These are phyloP conservation scores for Cheilosia grossa DNA, from an alignment of 2,888 invertebrate species.

Conservation along the genomic window DNA sequence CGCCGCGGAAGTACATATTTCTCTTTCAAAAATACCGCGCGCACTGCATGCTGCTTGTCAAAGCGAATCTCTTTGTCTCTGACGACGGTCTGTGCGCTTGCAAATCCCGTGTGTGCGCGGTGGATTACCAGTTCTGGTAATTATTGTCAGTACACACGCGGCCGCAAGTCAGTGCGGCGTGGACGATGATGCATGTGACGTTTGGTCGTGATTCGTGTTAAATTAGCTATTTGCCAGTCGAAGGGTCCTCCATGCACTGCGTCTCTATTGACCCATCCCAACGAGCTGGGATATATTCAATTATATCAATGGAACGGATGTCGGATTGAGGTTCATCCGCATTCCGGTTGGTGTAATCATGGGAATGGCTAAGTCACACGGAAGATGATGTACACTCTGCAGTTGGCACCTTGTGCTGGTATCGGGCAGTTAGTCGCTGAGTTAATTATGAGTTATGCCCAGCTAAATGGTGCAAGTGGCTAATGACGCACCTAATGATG, in stretches of 20 bases:
- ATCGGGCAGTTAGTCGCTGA: conserved; percentile 29
- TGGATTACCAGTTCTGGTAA: conserved; percentile 50
- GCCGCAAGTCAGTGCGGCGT: conserved; percentile 3
- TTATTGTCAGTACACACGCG: conserved; percentile 47
- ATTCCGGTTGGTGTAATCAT: conserved; percentile 57
- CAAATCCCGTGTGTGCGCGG: conserved; percentile 40
- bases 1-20: conserved; percentile 61
- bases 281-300: conserved; percentile 46
- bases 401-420: conserved; percentile 58
- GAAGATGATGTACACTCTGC: conserved; percentile 51
- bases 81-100: conserved; percentile 1
- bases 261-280: not conserved
- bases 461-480: conserved; percentile 65
- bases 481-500: conserved; percentile 66
- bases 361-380: conserved; percentile 44
- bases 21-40: conserved; percentile 51
- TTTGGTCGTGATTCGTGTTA: conserved; percentile 53
- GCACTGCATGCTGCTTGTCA: conserved; percentile 50
- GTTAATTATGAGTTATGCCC: conserved; percentile 62
- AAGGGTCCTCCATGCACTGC: not conserved
- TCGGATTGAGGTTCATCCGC: conserved; percentile 59
- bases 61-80: conserved; percentile 59
- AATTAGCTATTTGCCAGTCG: conserved; percentile 37
- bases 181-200: conserved; percentile 53
- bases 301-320: conserved; percentile 70